A percentile compares a stretch with the other conserved stretches of the same genome.
These are phyloP conservation scores for Gisinianus flammeolus DNA, from an alignment of 2,888 invertebrate species.

Conservation along the genomic window DNA sequence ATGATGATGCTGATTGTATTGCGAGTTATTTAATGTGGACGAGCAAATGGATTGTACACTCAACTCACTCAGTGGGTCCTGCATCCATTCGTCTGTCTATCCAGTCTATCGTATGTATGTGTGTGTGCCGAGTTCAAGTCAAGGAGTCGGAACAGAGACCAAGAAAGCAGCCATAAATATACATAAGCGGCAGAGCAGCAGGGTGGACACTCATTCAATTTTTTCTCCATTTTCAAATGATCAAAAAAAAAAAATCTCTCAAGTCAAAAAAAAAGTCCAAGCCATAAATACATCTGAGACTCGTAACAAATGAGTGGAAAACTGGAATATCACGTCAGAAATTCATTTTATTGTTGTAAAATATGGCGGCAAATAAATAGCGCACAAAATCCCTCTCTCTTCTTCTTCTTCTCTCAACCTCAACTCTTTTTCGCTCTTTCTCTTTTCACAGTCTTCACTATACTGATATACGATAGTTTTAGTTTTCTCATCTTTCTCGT, in stretches of 20 bases:
- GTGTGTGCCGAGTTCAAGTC: neutral
- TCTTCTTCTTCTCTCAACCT: neutral
- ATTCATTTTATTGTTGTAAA: constrained; percentile 53
- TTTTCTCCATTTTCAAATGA: constrained; percentile 2
- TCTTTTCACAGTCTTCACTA: neutral
- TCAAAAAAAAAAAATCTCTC: neutral
- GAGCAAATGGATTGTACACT: constrained; percentile 4
- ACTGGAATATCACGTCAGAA: constrained; percentile 51
- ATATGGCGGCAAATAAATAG: constrained; percentile 52
- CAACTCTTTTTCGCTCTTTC: neutral
- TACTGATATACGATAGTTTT: too few species aligned
- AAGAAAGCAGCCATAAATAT: neutral
- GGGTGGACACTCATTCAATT: constrained; percentile 35
- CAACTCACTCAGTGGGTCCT: constrained; percentile 27
- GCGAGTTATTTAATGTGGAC: constrained; percentile 8
- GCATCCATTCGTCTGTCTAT: neutral
- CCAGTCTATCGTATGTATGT: neutral
- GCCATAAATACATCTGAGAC: constrained; percentile 51
- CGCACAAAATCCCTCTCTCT: constrained; percentile 24
- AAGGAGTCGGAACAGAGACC: neutral
- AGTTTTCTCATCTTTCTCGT: neutral
- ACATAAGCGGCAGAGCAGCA: constrained; percentile 24
- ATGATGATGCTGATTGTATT: neutral
- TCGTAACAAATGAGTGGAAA: constrained; percentile 51
- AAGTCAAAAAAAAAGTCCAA: constrained; percentile 44